These are phyloP conservation scores for Pangasius macronema DNA, from an alignment of 2,797 vertebrate genomes.

Conservation along the genomic window DNA sequence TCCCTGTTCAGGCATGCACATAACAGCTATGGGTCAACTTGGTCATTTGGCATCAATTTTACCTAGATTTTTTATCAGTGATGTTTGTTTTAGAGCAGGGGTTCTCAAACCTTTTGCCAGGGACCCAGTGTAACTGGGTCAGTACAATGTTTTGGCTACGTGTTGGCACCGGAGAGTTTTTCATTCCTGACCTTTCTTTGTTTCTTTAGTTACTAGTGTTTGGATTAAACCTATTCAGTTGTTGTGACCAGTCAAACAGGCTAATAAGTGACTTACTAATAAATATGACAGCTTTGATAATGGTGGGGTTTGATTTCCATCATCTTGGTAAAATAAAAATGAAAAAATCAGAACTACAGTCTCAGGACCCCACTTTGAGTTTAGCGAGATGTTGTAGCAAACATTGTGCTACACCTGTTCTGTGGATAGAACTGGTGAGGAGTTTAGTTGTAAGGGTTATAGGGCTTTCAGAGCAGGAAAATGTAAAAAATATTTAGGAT, in stretches of 20 bases:
- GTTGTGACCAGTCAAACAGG: neutral
- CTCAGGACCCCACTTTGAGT: neutral
- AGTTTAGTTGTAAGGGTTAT: neutral
- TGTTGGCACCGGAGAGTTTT: neutral
- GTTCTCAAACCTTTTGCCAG: neutral
- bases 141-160: neutral
- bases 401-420: neutral
- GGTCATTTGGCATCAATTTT: conserved; percentile 65
- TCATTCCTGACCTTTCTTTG: too few relatives aligned
- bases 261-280: neutral
- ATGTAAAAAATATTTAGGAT: neutral
- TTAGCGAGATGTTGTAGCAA: neutral
- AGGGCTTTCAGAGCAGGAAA: neutral
- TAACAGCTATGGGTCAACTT: conserved; percentile 13
- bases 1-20: conserved; percentile 62
- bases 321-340: neutral
- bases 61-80: conserved; percentile 10
- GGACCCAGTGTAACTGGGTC: neutral
- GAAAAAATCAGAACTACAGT: neutral
- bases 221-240: neutral
- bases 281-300: neutral
- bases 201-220: neutral
- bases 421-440: neutral
- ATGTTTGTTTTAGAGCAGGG: neutral
- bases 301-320: neutral